phyloP scores from a whole-genome alignment of 2,113 vertebrate species.

The Eolophus roseicapilla region DNA sequence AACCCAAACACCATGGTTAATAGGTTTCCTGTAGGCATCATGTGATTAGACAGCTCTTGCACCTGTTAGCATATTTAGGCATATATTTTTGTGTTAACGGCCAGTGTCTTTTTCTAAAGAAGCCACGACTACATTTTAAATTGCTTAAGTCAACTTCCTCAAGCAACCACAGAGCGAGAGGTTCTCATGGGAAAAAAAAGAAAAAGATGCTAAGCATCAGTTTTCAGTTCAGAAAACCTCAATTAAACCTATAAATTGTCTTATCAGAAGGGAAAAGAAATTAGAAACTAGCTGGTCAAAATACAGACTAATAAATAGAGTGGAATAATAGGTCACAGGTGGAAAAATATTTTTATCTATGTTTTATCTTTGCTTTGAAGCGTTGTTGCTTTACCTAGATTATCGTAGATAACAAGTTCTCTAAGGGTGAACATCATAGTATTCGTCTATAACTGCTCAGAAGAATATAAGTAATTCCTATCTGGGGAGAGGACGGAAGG shows the following conservation, averaged over 20 bases:
- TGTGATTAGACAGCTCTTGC: slow-evolving; percentile 49
- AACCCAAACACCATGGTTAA: slow-evolving; percentile 57
- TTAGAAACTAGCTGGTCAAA: background rate
- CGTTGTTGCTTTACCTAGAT: background rate
- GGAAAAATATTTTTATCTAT: background rate
- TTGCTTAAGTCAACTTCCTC: slow-evolving; percentile 83
- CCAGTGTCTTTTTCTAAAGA: slow-evolving; percentile 44
- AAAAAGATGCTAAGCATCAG: slow-evolving; percentile 13
- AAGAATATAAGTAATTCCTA: background rate
- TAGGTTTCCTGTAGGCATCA: slow-evolving; percentile 54
- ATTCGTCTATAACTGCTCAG: background rate
- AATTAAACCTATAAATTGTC: slow-evolving; percentile 17
- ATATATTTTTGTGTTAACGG: slow-evolving; percentile 38
- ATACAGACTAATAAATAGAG: background rate
- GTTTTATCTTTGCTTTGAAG: slow-evolving; percentile 32
- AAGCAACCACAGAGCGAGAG: slow-evolving; percentile 68
- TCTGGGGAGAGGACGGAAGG: background rate
- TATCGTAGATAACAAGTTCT: background rate
- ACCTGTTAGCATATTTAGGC: slow-evolving; percentile 53
- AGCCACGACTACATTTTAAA: slow-evolving; percentile 64
- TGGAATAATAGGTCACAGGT: background rate
- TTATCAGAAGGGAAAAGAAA: background rate
- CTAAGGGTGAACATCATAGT: background rate
- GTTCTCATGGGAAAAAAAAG: slow-evolving; percentile 85
- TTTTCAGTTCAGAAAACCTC: slow-evolving; percentile 48